Evolutionary conservation across 2,888 invertebrate species (phyloP).

Genomic region (Tenthredo distinguenda): DNA sequence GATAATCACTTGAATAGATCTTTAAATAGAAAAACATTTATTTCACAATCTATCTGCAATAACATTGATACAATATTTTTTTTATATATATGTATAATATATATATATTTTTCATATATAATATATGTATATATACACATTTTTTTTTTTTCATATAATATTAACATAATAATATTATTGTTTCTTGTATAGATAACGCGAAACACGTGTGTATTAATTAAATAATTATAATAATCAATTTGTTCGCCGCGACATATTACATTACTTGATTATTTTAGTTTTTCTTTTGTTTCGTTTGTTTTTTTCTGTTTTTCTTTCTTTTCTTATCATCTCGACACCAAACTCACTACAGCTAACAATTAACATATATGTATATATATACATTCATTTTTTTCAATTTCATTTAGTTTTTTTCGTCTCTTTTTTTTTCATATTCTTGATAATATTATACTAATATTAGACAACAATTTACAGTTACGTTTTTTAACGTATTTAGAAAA

Average conservation of each 20-base stretch:
- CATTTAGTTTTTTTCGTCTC: background rate
- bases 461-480: slow-evolving; percentile 59
- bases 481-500: slow-evolving; percentile 56
- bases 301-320: background rate
- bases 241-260: background rate
- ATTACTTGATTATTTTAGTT: slow-evolving; percentile 4
- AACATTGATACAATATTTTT: slow-evolving; percentile 70
- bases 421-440: slow-evolving; percentile 2
- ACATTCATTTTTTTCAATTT: background rate
- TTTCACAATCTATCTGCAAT: slow-evolving; percentile 70
- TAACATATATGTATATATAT: slow-evolving; percentile 8
- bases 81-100: slow-evolving; percentile 44
- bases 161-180: slow-evolving; percentile 61
- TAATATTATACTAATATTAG: slow-evolving; percentile 54
- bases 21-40: slow-evolving; percentile 70
- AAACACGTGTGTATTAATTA: slow-evolving; percentile 14
- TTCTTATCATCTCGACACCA: slow-evolving; percentile 29
- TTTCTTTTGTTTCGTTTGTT: background rate
- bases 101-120: slow-evolving; percentile 55
- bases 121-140: slow-evolving; percentile 59
- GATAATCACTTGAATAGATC: background rate
- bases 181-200: slow-evolving; percentile 22
- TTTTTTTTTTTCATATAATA: slow-evolving; percentile 58
- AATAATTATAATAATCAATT: slow-evolving; percentile 14
- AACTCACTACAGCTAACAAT: slow-evolving; percentile 53